phyloP scores from a whole-genome alignment of 2,888 invertebrate species.

The Marasmarcha lunaedactyla region DNA sequence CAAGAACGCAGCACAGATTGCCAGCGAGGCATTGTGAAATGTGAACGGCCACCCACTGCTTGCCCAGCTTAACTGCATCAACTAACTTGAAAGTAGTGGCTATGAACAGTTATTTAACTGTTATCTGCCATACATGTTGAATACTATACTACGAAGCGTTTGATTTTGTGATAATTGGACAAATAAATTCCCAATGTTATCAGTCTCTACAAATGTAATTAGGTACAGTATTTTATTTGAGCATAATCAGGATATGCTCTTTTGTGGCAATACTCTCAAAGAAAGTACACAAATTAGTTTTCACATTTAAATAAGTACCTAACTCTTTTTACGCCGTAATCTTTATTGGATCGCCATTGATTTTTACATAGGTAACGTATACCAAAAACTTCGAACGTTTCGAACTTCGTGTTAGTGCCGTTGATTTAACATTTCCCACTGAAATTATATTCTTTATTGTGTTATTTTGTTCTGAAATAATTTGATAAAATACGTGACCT shows the following conservation, averaged over 20 bases:
- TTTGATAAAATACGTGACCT: slow-evolving; percentile 4
- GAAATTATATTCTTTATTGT: too few relatives aligned
- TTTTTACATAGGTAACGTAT: background rate
- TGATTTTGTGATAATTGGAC: slow-evolving; percentile 54
- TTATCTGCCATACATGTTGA: slow-evolving; percentile 59
- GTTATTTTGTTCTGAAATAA: too few relatives aligned
- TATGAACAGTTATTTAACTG: slow-evolving; percentile 60
- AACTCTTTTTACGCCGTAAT: background rate
- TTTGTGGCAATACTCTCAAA: slow-evolving; percentile 1
- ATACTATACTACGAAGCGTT: slow-evolving; percentile 46
- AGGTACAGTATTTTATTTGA: slow-evolving; percentile 56
- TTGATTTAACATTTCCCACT: too few relatives aligned
- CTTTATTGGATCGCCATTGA: background rate
- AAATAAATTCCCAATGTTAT: slow-evolving; percentile 50
- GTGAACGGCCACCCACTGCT: slow-evolving; percentile 66
- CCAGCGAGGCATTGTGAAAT: slow-evolving; percentile 64
- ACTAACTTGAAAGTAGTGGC: slow-evolving; percentile 62
- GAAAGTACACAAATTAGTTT: too few relatives aligned
- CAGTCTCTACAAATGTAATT: slow-evolving; percentile 63
- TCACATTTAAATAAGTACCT: too few relatives aligned
- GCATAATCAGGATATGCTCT: slow-evolving; percentile 23
- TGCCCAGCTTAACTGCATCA: slow-evolving; percentile 47
- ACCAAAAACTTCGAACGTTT: background rate
- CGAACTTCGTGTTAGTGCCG: too few relatives aligned
- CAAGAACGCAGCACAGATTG: slow-evolving; percentile 40